Conservation (phyloP, 2,888 invertebrate species). For the Leptopilina myrica region DNA sequence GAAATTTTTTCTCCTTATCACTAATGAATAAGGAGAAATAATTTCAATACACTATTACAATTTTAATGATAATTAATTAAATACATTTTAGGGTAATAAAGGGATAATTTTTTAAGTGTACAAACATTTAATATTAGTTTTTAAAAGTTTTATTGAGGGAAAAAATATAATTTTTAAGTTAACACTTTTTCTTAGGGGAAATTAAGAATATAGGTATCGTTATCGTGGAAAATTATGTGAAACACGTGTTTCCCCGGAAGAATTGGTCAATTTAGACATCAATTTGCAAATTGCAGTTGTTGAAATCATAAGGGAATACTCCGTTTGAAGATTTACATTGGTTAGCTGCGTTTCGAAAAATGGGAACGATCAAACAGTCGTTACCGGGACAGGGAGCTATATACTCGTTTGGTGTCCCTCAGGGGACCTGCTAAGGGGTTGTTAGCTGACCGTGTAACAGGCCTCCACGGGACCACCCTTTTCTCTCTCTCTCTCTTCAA, state of each 20-base stretch:
- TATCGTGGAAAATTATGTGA: background rate
- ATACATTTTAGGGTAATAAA: too few species aligned
- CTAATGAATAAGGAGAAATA: too few species aligned
- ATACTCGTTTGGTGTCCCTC: slow-evolving; percentile 63
- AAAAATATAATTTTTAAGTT: too few species aligned
- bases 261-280: slow-evolving; percentile 36
- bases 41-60: too few species aligned
- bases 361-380: slow-evolving; percentile 69
- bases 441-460: slow-evolving; percentile 73
- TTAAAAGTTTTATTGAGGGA: too few species aligned
- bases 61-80: too few species aligned
- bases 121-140: too few species aligned
- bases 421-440: slow-evolving; percentile 68
- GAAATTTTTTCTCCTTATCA: too few species aligned
- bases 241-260: slow-evolving; percentile 11
- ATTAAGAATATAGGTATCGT: background rate
- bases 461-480: slow-evolving; percentile 68
- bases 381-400: slow-evolving; percentile 62
- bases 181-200: background rate
- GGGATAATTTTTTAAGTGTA: too few species aligned
- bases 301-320: slow-evolving; percentile 27
- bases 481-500: too few species aligned
- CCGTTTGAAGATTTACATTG: slow-evolving; percentile 37
- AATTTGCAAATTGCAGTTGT: slow-evolving; percentile 33
- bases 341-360: slow-evolving; percentile 49